Base-by-base conservation (phyloP, 2,888 invertebrate genomes). In the Megamerina dolium region DNA sequence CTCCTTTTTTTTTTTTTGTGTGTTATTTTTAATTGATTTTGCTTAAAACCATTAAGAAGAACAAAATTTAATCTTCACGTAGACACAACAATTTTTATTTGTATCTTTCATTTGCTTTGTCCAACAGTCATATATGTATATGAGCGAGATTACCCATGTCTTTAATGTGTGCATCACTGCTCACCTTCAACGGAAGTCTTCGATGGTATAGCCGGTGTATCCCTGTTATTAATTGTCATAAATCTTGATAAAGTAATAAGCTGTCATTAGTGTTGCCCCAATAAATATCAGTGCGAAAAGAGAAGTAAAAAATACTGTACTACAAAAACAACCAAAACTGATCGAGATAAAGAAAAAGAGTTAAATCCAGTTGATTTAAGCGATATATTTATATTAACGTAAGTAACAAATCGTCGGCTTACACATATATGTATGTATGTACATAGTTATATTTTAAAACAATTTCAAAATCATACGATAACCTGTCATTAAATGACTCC, bases 201-300 rank as follows among this genome's bases (percentile, higher is more conserved):
- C 48, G 42, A 36, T 45, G 48, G 48, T 49, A n/a, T n/a, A 45
- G 41, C 43, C 34, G 40, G 42, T 23, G 45, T 45, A 51, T 51
- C 50, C 66, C 68, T 67, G 60, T 68, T 67, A 68, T 68, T 68
- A 68, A 63, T 64, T 68, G 68, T 58, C 64, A 68, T 68, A 68
- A 68, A 68, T 68, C 68, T 68, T 61, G 62, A 61, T 60, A 56
- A 61, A 58, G 56, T 60, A 56, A 61, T 60, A 62, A 59, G 59
- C 49, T 54, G 53, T 55, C 56, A 54, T 43, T 43, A 43, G 38
- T 32, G 43, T 38, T 32, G 43, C 43, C 38, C 29, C 38, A 43
- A 43, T 43, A 43, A 43, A 43, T 43, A 43, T 43, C 23, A 23
- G 23, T 23, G 10, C 10, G 23, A 23, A 23, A 23, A 23, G 6